Percentiles rank a stretch among this genome's conserved stretches.
These are phyloP conservation scores for Drosophila chauvacae DNA, from an alignment of 1,140 invertebrate genomes.

Conservation along the genomic window DNA sequence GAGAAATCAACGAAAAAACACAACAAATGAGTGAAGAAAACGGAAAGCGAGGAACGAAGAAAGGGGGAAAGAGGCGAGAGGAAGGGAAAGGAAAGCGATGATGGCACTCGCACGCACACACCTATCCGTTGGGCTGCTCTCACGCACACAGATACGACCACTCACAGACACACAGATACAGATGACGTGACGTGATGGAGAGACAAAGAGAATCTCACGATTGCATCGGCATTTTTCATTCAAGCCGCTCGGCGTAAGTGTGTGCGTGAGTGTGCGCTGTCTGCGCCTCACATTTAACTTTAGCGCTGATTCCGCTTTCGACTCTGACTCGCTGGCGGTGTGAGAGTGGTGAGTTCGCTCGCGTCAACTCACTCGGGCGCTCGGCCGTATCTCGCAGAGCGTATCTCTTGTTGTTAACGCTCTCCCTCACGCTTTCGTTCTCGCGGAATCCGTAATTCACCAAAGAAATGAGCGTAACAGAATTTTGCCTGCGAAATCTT, in stretches of 20 bases:
- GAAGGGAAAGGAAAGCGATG: slow-evolving; percentile 59
- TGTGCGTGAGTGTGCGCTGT: slow-evolving; percentile 28
- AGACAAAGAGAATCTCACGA: slow-evolving; percentile 59
- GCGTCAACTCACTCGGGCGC: slow-evolving; percentile 13
- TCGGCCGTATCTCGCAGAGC: no score
- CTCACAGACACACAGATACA: slow-evolving; percentile 12
- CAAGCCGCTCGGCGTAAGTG: slow-evolving; percentile 43
- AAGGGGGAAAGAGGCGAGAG: slow-evolving; percentile 1
- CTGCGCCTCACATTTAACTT: slow-evolving; percentile 68
- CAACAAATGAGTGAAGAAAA: slow-evolving; percentile 58
- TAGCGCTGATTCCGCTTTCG: slow-evolving; percentile 70
- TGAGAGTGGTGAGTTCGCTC: slow-evolving; percentile 57
- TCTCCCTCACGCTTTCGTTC: no score
- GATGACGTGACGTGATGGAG: slow-evolving; percentile 25
- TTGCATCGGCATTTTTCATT: slow-evolving; percentile 83
- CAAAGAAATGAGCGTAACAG: no score
- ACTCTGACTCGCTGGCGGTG: slow-evolving; percentile 31
- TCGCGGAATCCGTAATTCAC: no score
- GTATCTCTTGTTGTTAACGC: no score
- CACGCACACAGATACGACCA: slow-evolving; percentile 8
- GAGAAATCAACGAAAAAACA: slow-evolving; percentile 46
- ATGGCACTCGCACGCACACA: slow-evolving; percentile 59
- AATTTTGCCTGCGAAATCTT: no score
- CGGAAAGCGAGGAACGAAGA: slow-evolving; percentile 57
- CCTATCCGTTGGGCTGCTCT: slow-evolving; percentile 31